Evolutionary conservation across 2,888 invertebrate species (phyloP), one percentile per base, ranked within the genome.

Genomic region (Xylocampa areola): DNA sequence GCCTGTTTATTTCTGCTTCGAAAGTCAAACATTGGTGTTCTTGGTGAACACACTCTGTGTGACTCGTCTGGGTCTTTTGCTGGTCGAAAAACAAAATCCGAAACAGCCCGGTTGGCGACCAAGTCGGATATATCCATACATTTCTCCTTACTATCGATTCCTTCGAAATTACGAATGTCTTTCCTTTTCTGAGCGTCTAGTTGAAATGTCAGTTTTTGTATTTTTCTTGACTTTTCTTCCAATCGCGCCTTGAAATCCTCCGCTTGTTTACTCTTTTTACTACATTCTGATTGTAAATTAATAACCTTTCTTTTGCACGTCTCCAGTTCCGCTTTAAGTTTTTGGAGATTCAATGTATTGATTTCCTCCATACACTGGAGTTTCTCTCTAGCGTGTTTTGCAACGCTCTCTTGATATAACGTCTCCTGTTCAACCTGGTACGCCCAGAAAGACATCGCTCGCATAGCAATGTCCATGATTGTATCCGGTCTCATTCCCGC

Each of bases 401-500:
- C 93, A 37, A 94, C 77, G 60, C 83, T 91, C 74, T 94, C 94
- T 68, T 94, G 94, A 63, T 94, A 94, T 53, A 91, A 74, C 2
- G 94, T 93, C 68, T 94, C 94, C 74, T 94, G 94, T 80, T 94
- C 94, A 1, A 94, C 86, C 85, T 94, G 94, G 72, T 94, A 94
- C 1, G 94, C 92, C 94, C 94, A 94, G 76, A 94, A 94, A 1
- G 94, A 94, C 89, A 94, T 94, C 8, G 94, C 94, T 60, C 94
- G 84, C 91, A 93, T 94, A 45, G 94, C 93, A 52, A 94, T 90
- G 66, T 94, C 94, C 94, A 94, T 94, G 44, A 94, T 92, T 49
- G 88, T 88, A 55, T 94, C 94, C 13, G 94, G 94, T 68, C 90
- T 90, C 87, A 94, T 89, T 45, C 94, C 94, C 32, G 94, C 94